Evolutionary conservation across 2,888 invertebrate genomes (phyloP).

Genomic region (Zeuzera pyrina): DNA sequence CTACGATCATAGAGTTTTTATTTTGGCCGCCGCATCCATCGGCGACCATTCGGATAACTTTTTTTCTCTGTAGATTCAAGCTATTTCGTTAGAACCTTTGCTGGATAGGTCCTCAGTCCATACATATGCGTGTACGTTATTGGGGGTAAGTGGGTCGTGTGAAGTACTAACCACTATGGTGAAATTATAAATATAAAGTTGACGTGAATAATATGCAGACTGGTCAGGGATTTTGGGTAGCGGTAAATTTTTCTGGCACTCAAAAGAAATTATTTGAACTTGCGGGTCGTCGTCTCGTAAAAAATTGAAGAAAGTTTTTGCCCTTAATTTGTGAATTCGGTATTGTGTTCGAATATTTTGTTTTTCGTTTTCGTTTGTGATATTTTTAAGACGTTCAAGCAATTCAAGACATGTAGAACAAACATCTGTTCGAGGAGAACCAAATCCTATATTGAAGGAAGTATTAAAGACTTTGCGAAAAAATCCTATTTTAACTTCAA

Average conservation of each 20-base stretch:
- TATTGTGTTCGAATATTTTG: conserved; percentile 3
- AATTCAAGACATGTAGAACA: conserved; percentile 9
- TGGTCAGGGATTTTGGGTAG: conserved; percentile 8
- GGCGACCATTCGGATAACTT: conserved; percentile 3
- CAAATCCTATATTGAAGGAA: conserved; percentile 10
- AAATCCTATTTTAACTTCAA: conserved; percentile 4
- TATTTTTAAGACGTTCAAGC: conserved; percentile 4
- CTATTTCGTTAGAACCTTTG: conserved; percentile 1
- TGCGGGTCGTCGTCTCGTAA: conserved; percentile 1
- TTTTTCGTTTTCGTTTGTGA: conserved; percentile 1
- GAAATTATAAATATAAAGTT: conserved; percentile 8
- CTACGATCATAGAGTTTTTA: conserved; percentile 3
- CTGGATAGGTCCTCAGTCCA: conserved; percentile 1
- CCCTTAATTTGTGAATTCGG: conserved; percentile 7
- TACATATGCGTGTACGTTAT: neutral
- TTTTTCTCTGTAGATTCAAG: conserved; percentile 3
- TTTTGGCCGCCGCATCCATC: conserved; percentile 8
- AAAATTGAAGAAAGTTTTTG: neutral
- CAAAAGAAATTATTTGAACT: conserved; percentile 3
- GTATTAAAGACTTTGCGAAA: conserved; percentile 10
- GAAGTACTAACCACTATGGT: neutral
- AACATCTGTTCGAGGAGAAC: conserved; percentile 7
- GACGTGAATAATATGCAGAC: conserved; percentile 4
- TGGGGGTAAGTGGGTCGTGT: neutral
- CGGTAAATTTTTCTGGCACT: conserved; percentile 8